phyloP scores from a whole-genome alignment of 2,888 invertebrate species.

The Odontocerum albicorne region DNA sequence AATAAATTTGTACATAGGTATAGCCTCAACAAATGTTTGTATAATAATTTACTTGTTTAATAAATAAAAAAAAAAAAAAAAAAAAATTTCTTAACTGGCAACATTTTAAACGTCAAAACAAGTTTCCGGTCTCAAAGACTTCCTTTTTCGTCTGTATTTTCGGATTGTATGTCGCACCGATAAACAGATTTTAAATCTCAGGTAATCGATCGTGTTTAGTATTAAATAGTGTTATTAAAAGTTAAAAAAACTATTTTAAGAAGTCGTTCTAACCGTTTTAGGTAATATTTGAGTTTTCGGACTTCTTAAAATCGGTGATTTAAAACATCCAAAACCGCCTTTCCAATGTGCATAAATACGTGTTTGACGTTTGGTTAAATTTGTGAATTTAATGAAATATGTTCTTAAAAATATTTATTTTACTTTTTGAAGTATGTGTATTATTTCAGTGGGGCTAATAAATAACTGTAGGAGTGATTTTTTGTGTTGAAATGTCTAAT shows the following conservation, averaged over 20 bases:
- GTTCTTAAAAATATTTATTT: not conserved
- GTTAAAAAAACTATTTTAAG: not conserved
- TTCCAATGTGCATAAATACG: slow-evolving; percentile 26
- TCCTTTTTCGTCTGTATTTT: slow-evolving; percentile 31
- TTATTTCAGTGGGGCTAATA: not conserved
- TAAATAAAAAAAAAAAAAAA: too few relatives aligned
- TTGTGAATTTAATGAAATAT: not conserved
- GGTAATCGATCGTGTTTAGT: slow-evolving; percentile 29
- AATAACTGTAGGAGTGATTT: not conserved
- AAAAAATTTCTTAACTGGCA: too few relatives aligned
- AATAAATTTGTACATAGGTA: too few relatives aligned
- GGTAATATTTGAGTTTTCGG: slow-evolving; percentile 1
- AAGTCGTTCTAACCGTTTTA: not conserved
- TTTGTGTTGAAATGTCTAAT: slow-evolving; percentile 2
- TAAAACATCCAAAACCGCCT: not conserved
- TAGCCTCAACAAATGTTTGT: too few relatives aligned
- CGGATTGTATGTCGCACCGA: slow-evolving; percentile 31
- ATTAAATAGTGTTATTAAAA: slow-evolving; percentile 2
- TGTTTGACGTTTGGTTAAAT: slow-evolving; percentile 21
- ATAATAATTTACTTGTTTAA: too few relatives aligned
- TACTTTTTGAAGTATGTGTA: not conserved
- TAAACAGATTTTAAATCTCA: slow-evolving; percentile 30
- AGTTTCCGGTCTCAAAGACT: slow-evolving; percentile 26
- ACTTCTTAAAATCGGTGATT: not conserved
- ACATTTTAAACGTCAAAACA: slow-evolving; percentile 26